Base-by-base conservation (phyloP, 2,888 invertebrate species). In the Thymelicus acteon region DNA sequence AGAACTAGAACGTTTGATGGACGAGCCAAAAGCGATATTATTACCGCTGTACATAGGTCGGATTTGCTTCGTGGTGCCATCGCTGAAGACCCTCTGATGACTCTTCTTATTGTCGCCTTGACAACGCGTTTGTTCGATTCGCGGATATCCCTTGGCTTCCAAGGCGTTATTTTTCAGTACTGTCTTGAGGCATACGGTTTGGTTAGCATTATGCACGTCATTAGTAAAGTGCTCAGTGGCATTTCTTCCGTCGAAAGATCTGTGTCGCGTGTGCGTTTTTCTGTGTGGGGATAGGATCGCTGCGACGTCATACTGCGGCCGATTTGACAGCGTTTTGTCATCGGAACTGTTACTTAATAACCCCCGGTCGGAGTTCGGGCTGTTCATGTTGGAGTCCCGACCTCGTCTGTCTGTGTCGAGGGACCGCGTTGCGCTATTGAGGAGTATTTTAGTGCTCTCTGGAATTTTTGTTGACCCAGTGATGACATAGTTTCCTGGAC, bases 1-100 rank as follows among this genome's bases (percentile, higher is more conserved):
- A 10, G 96, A 96, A 79, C 95, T 96, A 5, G 96, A 96, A 24
- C 96, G 93, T 79, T 95, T 94, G 72, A 96, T 95, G 0, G 95
- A 94, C 2, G 86, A 76, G 0, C 89, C 89, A 63, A 92, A 90
- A 5, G 85, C 85, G 5, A 84, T 76, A 19, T 80, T 81, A 73
- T 78, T 82, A 2, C 69, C 60, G 19, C 40, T 40, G 40, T 83
- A 83, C 4, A 83, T 74, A 31, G 82, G 77, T 49, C 79, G 83
- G 71, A 80, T 78, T 39, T 82, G 82, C 72, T 85, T 88, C 12
- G 78, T 79, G 7, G 79, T 82, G 1, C 85, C 82, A 62, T 92
- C 92, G 75, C 87, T 89, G 54, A 80, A 78, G 2, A 85, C 81
- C 60, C 88, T 80, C 64, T 86, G 86, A 70, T 88, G 89, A 75